A percentile compares a stretch with the other conserved stretches of the same genome.
phyloP scores from a whole-genome alignment of 2,113 vertebrate genomes.

The Ceyx melanurus region DNA sequence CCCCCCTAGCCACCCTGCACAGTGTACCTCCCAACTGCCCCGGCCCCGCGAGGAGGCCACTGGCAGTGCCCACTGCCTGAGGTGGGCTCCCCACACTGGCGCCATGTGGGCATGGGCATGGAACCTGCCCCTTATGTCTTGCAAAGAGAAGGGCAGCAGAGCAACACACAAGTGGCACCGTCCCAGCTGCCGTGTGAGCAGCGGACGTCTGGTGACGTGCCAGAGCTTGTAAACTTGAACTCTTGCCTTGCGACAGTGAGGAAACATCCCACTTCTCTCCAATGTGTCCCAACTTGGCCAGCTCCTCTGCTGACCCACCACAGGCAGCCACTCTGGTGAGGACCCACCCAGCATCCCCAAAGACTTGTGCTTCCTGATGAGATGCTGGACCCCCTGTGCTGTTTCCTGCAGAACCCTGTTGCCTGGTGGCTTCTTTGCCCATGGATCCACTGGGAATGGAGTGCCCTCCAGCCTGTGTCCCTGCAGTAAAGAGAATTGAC shows the following conservation, averaged over 20 bases:
- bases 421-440: not conserved
- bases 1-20: not conserved
- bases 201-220: fast-evolving
- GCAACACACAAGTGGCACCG: fast-evolving
- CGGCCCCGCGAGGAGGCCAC: fast-evolving
- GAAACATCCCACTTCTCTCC: not conserved
- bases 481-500: not conserved
- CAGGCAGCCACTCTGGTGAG: fast-evolving
- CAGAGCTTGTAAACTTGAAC: not conserved
- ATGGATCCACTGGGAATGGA: not conserved
- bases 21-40: not conserved
- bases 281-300: not conserved
- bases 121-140: not conserved
- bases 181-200: fast-evolving
- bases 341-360: not conserved
- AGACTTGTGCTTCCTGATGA: not conserved
- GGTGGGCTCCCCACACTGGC: fast-evolving
- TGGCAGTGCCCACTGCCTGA: fast-evolving
- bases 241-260: not conserved
- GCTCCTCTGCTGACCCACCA: fast-evolving
- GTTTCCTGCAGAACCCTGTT: not conserved
- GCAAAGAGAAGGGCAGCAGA: not conserved
- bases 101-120: fast-evolving
- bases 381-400: fast-evolving
- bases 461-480: not conserved